Evolutionary conservation across 2,888 invertebrate genomes (phyloP).

Genomic region (Norana najaformis): DNA sequence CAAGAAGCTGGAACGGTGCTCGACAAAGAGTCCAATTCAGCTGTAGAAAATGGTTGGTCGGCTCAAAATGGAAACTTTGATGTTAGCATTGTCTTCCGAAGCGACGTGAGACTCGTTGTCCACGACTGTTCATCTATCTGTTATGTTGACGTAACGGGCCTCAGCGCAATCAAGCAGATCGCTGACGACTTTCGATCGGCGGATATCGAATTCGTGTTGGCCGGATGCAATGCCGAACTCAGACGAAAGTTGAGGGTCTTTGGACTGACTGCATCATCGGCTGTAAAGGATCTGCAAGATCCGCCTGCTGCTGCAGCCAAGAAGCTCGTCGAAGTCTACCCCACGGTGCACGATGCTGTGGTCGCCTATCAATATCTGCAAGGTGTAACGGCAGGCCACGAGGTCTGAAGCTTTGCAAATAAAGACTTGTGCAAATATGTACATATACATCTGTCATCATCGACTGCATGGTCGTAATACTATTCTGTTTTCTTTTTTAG

Average conservation of each 20-base stretch:
- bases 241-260: constrained; percentile 46
- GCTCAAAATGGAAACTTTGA: neutral
- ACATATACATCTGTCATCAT: no score
- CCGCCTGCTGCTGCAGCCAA: neutral
- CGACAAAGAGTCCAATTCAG: neutral
- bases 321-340: constrained; percentile 26
- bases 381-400: neutral
- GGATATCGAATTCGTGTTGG: constrained; percentile 48
- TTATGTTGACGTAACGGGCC: constrained; percentile 53
- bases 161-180: constrained; percentile 49
- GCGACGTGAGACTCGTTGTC: constrained; percentile 41
- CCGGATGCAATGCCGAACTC: constrained; percentile 46
- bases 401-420: neutral
- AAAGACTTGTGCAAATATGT: no score
- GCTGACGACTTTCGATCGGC: constrained; percentile 44
- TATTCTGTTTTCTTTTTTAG: no score
- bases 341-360: constrained; percentile 34
- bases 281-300: neutral
- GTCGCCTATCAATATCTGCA: neutral
- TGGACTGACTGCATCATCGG: constrained; percentile 34
- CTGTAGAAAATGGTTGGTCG: neutral
- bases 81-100: neutral
- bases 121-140: constrained; percentile 54
- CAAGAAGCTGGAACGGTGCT: neutral
- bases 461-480: no score